These are phyloP conservation scores for Calameuta pallipes DNA, from an alignment of 2,888 invertebrate species.

Conservation along the genomic window DNA sequence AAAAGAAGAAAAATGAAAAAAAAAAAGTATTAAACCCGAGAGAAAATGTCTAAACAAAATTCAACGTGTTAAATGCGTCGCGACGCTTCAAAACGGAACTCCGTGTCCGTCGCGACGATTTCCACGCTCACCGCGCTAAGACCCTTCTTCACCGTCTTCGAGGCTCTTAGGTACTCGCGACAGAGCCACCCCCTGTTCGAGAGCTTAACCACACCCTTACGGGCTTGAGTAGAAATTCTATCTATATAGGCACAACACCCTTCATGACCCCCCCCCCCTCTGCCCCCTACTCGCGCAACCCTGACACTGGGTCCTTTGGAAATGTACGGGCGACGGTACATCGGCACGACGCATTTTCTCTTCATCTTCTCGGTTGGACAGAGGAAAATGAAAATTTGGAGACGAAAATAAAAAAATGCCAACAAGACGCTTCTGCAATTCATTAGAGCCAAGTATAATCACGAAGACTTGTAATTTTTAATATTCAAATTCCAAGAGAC, in stretches of 20 bases:
- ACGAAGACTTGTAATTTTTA: constrained; percentile 15
- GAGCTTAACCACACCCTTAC: too few relatives aligned
- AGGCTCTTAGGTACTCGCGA: too few relatives aligned
- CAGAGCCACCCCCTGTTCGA: too few relatives aligned
- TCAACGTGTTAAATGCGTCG: too few relatives aligned
- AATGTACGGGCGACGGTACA: not conserved
- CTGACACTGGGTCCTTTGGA: constrained; percentile 11
- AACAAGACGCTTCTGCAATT: not conserved
- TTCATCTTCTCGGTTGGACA: too few relatives aligned
- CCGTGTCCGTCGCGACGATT: constrained; percentile 15
- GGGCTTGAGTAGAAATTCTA: too few relatives aligned
- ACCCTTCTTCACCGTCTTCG: not conserved
- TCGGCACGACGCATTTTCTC: too few relatives aligned
- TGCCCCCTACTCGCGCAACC: constrained; percentile 9
- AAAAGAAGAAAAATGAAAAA: not conserved
- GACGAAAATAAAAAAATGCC: not conserved
- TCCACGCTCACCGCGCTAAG: constrained; percentile 4
- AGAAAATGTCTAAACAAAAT: not conserved
- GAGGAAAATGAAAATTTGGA: too few relatives aligned
- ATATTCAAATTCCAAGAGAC: constrained; percentile 8
- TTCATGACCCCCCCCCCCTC: not conserved
- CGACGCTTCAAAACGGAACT: constrained; percentile 6
- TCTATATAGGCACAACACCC: too few relatives aligned
- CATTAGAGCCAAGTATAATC: too few relatives aligned
- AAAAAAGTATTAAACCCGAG: not conserved